Evolutionary conservation across 2,888 invertebrate genomes (phyloP).

Genomic region (Crocallis elinguaria): DNA sequence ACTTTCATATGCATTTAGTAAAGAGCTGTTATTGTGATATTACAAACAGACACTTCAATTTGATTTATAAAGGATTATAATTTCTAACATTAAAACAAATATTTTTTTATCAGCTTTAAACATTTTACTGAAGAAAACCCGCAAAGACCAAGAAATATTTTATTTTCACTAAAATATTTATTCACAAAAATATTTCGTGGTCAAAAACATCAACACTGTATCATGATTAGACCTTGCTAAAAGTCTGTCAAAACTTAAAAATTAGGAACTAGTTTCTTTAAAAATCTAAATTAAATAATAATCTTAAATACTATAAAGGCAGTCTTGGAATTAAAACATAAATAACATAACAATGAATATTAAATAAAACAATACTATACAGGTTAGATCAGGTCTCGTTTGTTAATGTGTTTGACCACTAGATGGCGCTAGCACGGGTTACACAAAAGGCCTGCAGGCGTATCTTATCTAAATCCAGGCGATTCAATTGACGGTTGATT

Average conservation of each 20-base stretch:
- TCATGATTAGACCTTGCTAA: constrained; percentile 17
- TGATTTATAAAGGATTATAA: not conserved
- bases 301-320: constrained; percentile 18
- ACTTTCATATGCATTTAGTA: too few relatives aligned
- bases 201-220: constrained; percentile 13
- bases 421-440: constrained; percentile 35
- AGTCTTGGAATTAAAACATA: constrained; percentile 21
- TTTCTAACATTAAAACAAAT: constrained; percentile 3
- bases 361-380: constrained; percentile 15
- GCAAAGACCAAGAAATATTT: constrained; percentile 22
- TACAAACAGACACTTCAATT: too few relatives aligned
- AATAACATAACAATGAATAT: constrained; percentile 8
- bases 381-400: constrained; percentile 13
- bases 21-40: too few relatives aligned
- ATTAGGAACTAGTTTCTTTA: constrained; percentile 19
- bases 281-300: constrained; percentile 15
- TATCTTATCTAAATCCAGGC: too few relatives aligned
- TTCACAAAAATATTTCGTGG: constrained; percentile 16
- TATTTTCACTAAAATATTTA: constrained; percentile 4
- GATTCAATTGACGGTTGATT: too few relatives aligned
- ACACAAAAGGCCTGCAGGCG: not conserved
- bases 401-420: constrained; percentile 19
- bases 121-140: constrained; percentile 31
- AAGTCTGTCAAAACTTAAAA: constrained; percentile 4
- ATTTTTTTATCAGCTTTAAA: constrained; percentile 2